phyloP scores from a whole-genome alignment of 2,888 invertebrate genomes.

The Phaedon cochleariae region DNA sequence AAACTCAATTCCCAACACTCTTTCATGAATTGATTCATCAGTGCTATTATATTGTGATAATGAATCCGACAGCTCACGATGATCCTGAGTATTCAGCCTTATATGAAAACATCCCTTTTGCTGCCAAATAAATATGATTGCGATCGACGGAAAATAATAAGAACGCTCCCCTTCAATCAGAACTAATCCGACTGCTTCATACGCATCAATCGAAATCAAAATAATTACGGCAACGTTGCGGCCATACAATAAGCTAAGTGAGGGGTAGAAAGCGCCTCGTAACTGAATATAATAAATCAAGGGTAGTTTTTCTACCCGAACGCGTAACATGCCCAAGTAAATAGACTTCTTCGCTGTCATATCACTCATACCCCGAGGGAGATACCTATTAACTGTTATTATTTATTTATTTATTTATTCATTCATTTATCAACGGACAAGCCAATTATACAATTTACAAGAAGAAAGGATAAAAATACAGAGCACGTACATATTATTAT shows the following conservation, averaged over 20 bases:
- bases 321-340: conserved; percentile 23
- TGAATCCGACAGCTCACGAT: no score
- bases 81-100: no score
- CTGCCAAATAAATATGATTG: not conserved
- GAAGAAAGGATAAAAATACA: no score
- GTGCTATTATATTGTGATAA: no score
- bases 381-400: no score
- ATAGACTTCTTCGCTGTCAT: conserved; percentile 25
- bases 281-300: conserved; percentile 36
- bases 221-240: conserved; percentile 25
- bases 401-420: no score
- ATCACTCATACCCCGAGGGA: conserved; percentile 24
- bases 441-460: no score
- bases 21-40: no score
- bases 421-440: no score
- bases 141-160: not conserved
- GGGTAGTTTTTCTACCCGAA: conserved; percentile 30
- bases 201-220: conserved; percentile 23
- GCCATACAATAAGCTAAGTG: conserved; percentile 9
- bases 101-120: not conserved
- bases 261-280: conserved; percentile 29
- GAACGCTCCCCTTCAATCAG: conserved; percentile 4
- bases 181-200: conserved; percentile 12
- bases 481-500: no score
- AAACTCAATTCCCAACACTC: no score